Evolutionary conservation across 1,140 invertebrate species (phyloP).

Genomic region (Pogonognathellus flavescens): DNA sequence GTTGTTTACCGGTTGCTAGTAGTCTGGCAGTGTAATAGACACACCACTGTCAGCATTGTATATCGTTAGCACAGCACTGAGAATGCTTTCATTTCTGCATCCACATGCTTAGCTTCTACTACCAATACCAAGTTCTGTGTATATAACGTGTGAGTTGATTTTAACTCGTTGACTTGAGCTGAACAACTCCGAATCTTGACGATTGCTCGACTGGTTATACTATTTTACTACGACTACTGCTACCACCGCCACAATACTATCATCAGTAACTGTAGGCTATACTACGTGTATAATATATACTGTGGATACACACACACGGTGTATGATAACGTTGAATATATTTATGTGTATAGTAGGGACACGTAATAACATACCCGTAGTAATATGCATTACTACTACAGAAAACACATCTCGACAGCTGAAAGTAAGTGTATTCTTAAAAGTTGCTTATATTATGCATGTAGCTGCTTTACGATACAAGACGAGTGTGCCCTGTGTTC

Average conservation of each 20-base stretch:
- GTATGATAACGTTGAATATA: neutral
- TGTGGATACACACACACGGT: neutral
- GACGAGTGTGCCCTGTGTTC: neutral
- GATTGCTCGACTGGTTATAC: slow-evolving; percentile 16
- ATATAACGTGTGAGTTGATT: neutral
- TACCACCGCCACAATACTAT: neutral
- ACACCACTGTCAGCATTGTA: neutral
- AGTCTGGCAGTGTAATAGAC: neutral
- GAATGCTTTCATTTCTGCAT: neutral
- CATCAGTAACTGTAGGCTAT: neutral
- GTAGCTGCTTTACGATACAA: too few relatives aligned
- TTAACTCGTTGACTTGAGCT: neutral
- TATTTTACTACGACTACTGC: slow-evolving; percentile 23
- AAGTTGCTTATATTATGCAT: too few relatives aligned
- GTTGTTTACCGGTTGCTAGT: slow-evolving; percentile 38
- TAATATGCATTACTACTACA: neutral
- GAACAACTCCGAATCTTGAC: neutral
- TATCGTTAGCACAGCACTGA: neutral
- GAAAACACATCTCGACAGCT: neutral
- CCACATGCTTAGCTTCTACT: neutral
- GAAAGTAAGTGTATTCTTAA: too few relatives aligned
- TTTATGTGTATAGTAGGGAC: too few relatives aligned
- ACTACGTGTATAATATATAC: neutral
- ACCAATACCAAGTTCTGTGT: neutral
- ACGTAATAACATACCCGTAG: too few relatives aligned